Evolutionary conservation across 1,140 invertebrate genomes (phyloP).

Genomic region (Bombus balteatus): DNA sequence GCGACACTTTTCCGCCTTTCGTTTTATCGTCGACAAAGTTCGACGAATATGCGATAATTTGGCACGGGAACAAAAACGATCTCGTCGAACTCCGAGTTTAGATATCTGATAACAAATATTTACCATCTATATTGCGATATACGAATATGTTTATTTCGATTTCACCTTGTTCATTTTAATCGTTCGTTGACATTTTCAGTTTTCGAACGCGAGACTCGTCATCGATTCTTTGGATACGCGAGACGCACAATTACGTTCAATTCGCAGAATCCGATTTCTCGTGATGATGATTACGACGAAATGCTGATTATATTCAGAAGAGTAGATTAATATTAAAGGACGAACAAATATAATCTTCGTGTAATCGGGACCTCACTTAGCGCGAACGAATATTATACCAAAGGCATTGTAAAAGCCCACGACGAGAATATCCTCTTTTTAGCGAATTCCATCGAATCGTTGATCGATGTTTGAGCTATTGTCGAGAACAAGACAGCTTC

Average conservation of each 20-base stretch:
- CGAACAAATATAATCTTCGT: background rate
- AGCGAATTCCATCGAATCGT: background rate
- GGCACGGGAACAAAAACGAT: background rate
- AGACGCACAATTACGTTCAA: constrained; percentile 21
- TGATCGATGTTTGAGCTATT: constrained; percentile 28
- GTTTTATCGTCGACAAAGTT: background rate
- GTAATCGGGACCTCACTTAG: constrained; percentile 6
- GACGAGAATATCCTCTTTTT: background rate
- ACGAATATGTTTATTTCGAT: background rate
- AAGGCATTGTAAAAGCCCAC: constrained; percentile 35
- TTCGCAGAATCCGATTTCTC: background rate
- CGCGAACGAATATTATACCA: constrained; percentile 49
- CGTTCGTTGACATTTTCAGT: background rate
- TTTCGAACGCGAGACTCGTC: background rate
- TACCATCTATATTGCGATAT: background rate
- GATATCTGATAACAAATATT: background rate
- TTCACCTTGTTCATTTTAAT: background rate
- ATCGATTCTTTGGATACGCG: too few species aligned
- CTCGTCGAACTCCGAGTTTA: background rate
- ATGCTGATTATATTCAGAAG: background rate
- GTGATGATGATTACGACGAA: background rate
- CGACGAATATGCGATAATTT: background rate
- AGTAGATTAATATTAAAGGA: background rate
- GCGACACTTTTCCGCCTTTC: background rate
- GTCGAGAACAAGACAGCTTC: background rate